Evolutionary conservation across 2,113 vertebrate species (phyloP).

Genomic region (Platysteira castanea): DNA sequence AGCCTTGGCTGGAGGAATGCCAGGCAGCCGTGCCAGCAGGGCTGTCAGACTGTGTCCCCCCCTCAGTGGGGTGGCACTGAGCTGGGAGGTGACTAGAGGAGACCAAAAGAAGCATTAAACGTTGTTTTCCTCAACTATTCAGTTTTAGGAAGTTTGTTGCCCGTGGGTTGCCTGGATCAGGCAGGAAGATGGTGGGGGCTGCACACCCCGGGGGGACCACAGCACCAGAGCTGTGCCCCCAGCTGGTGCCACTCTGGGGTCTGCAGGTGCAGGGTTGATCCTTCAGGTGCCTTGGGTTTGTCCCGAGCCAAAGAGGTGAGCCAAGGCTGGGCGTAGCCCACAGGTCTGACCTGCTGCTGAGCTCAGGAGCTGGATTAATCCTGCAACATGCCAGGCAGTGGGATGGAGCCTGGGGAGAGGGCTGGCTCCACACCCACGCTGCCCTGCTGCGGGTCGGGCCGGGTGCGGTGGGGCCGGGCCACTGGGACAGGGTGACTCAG

Average conservation of each 20-base stretch:
- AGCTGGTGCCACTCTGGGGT: accelerated
- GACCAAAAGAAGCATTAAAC: slow-evolving; percentile 2
- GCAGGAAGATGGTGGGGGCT: not conserved
- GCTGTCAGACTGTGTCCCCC: not conserved
- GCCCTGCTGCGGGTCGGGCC: not conserved
- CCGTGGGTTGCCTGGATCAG: not conserved
- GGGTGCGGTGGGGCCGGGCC: not conserved
- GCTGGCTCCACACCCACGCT: not conserved
- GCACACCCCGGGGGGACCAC: accelerated
- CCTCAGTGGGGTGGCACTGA: not conserved
- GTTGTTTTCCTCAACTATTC: not conserved
- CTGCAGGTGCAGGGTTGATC: not conserved
- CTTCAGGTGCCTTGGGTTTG: not conserved
- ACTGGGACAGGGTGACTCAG: slow-evolving; percentile 1
- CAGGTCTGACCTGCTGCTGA: not conserved
- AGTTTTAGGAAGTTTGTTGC: not conserved
- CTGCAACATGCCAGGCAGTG: not conserved
- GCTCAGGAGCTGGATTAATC: not conserved
- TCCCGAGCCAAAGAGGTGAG: not conserved
- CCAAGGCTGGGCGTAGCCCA: not conserved
- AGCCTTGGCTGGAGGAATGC: not conserved
- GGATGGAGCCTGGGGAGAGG: not conserved
- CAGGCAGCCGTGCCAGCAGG: not conserved
- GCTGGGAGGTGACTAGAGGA: not conserved
- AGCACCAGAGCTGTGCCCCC: not conserved